These are phyloP conservation scores for Acrocera orbiculus DNA, from an alignment of 2,888 invertebrate genomes.

Conservation along the genomic window DNA sequence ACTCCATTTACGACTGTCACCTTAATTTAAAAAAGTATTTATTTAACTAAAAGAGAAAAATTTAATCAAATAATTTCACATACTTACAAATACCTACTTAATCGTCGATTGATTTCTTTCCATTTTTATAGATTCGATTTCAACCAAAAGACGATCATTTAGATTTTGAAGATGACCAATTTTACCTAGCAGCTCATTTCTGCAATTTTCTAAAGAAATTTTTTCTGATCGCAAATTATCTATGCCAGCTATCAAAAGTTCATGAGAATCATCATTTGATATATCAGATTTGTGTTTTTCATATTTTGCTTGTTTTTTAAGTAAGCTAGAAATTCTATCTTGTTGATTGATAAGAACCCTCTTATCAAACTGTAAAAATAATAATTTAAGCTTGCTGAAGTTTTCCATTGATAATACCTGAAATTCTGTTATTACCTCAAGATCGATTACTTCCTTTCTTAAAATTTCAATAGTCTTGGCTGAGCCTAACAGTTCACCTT, in stretches of 20 bases:
- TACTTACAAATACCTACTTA: no score
- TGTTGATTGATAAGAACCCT: slow-evolving; percentile 9
- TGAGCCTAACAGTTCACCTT: slow-evolving; percentile 6
- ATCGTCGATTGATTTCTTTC: background rate
- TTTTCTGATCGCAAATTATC: slow-evolving; percentile 9
- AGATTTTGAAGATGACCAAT: slow-evolving; percentile 9
- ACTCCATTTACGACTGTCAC: no score
- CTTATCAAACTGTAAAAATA: slow-evolving; percentile 9
- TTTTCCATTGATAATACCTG: no score
- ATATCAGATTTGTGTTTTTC: background rate
- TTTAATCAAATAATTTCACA: no score
- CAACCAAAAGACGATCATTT: slow-evolving; percentile 9
- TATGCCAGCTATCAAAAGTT: slow-evolving; percentile 1
- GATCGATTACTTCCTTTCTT: slow-evolving; percentile 7
- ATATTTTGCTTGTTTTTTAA: slow-evolving; percentile 5
- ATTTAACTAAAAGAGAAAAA: no score
- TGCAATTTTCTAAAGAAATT: slow-evolving; percentile 7
- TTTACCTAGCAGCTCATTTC: slow-evolving; percentile 10
- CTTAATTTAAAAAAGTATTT: no score
- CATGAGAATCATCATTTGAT: background rate
- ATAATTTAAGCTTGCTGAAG: no score
- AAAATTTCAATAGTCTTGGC: slow-evolving; percentile 6
- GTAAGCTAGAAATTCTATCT: slow-evolving; percentile 5
- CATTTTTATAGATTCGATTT: slow-evolving; percentile 5
- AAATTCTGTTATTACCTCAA: slow-evolving; percentile 5